phyloP scores from a whole-genome alignment of 2,113 vertebrate species.

The Epinephelus fuscoguttatus region DNA sequence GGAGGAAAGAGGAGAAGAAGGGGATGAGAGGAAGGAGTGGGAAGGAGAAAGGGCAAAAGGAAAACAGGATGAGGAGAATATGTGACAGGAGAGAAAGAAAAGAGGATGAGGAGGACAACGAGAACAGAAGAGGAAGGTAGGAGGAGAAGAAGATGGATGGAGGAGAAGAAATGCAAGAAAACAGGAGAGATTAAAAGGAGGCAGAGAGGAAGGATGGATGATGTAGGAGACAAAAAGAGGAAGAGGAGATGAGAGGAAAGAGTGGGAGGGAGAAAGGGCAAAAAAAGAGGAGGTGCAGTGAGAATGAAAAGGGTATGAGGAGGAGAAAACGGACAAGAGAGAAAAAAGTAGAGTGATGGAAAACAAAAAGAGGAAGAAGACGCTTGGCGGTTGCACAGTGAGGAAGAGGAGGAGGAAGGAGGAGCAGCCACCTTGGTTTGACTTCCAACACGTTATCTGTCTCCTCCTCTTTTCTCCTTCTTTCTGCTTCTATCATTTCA shows the following conservation, averaged over 20 bases:
- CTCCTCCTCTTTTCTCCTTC: neutral
- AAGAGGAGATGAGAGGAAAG: neutral
- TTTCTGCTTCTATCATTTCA: constrained; percentile 29
- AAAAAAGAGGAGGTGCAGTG: no score
- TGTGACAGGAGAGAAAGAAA: neutral
- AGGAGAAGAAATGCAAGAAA: no score
- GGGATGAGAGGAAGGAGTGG: neutral
- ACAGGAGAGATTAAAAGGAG: no score
- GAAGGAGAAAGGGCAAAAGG: neutral
- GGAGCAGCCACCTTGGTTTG: constrained; percentile 35
- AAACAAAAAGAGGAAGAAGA: neutral
- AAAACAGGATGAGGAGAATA: neutral
- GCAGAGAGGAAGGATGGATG: neutral
- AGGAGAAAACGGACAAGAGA: neutral
- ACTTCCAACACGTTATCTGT: constrained; percentile 27
- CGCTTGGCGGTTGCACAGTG: no score
- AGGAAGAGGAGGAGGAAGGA: neutral
- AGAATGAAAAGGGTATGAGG: neutral
- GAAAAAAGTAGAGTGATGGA: neutral
- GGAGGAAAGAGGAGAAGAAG: neutral
- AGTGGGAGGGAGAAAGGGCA: neutral
- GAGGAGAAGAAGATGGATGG: no score
- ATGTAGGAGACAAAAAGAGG: no score
- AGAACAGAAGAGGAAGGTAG: no score
- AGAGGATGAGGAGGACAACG: neutral